Evolutionary conservation across 2,888 invertebrate species (phyloP), one percentile per base, ranked within the genome.

Genomic region (Orthosia incerta): DNA sequence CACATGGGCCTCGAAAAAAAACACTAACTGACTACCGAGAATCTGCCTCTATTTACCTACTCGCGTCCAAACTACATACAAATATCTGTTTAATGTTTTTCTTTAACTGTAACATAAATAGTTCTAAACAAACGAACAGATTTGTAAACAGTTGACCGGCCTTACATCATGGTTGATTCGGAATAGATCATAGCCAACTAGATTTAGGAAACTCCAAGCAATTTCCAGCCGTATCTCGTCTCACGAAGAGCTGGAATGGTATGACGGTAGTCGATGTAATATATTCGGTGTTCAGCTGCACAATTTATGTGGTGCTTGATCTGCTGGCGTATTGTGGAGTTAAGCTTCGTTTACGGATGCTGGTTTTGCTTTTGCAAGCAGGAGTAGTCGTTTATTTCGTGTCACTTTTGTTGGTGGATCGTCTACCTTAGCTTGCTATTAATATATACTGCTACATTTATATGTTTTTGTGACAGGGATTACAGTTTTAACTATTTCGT

Each of bases 121-220:
- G 51, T 55, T 79, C 11, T 11, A 74, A 83, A 80, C 80, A 79
- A 63, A 74, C 59, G 63, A 50, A 13, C 75, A 59, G 46, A 64
- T 57, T 46, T n/a, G 70, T 80, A 80, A 80, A 80, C 83, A 74
- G 53, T 57, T 83, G 79, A 73, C 73, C 46, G 15, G 50, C 26
- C 66, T 72, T 60, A 83, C 83, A 53, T 83, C 74, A 74, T 23
- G 13, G 12, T 4, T 46, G 59, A 60, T 64, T 61, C 31, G n/a
- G 45, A 83, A 80, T 79, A 79, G 74, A 83, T 80, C 80, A 67
- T 79, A 66, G 83, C 20, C 20, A 79, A 73, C 68, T 69, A 50
- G 56, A 55, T 69, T 64, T 51, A 2, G 20, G 7, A 23, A 1
- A 4, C 4, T 46, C 1, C 59, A 57, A 20, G 53, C 60, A 15